Base-by-base conservation (phyloP, 2,888 invertebrate species). In the Phorcus lineatus region DNA sequence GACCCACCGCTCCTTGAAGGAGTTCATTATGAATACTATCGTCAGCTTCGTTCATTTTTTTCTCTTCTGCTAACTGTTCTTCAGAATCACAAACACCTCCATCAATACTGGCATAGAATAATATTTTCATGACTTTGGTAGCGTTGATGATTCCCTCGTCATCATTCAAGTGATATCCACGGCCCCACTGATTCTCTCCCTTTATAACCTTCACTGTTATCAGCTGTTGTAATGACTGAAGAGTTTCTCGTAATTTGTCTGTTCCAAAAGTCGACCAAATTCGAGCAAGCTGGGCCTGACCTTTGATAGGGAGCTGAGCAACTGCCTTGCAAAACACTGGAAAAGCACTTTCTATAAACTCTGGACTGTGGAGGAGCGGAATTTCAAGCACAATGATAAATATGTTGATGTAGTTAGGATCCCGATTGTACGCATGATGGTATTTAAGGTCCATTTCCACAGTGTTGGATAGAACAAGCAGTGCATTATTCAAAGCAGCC, bases 61-160 rank as follows among this genome's bases (percentile, higher is more conserved):
- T 89, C 83, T 93, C 93, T 67, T 89, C 90, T 9, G 86, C 86
- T 2, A 92, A 82, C n/a, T 89, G 78, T 19, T 89, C 86, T 24
- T 85, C 80, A 1, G 89, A 86, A 81, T 93, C 93, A 47, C 88
- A 83, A 28, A 86, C 81, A 1, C 98, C 98, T 2, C 97, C 97
- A 86, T 97, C 91, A 92, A 98, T 96, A 92, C 96, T 97, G 17
- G 98, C 97, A 93, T 97, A 97, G 85, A 90, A 93, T 31, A 93
- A 84, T 19, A 93, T 87, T 94, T 97, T 98, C 95, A 98, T 96
- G 76, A 98, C 95, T 94, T 96, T 96, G 22, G 97, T 97, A 0
- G 97, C 96, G 81, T 96, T 95, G 22, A 96, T 96, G 80, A 98
- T 96, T 81, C 95, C 95, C 77, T 96, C 95, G 86, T 98, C 97